These are phyloP conservation scores for Hypercompe scribonia DNA, from an alignment of 2,888 invertebrate species.

Conservation along the genomic window DNA sequence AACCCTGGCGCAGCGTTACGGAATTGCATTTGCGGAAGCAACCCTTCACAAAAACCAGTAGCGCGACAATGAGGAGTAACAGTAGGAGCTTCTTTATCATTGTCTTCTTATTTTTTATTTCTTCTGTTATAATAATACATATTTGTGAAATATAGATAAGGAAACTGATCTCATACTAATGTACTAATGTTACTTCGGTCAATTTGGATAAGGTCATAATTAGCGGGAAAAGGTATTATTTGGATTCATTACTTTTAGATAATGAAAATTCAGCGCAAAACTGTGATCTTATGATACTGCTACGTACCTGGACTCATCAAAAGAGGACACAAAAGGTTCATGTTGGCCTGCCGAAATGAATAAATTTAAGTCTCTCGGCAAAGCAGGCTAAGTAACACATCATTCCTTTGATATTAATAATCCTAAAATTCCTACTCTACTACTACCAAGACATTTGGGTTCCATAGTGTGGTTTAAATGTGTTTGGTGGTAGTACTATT, in stretches of 20 bases:
- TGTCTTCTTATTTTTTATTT: background rate
- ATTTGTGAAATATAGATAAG: background rate
- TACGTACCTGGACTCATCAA: background rate
- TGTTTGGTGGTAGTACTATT: background rate
- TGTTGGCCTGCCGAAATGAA: too few species aligned
- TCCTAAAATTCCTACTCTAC: background rate
- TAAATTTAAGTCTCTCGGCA: too few species aligned
- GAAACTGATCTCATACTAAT: too few species aligned
- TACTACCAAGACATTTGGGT: background rate
- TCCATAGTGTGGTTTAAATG: background rate
- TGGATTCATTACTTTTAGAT: background rate
- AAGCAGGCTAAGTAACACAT: too few species aligned
- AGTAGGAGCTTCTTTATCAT: slow-evolving; percentile 2
- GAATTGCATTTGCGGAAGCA: background rate
- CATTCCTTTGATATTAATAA: background rate
- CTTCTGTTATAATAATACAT: background rate
- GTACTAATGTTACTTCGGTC: background rate
- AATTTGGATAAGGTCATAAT: background rate
- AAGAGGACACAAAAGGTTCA: background rate
- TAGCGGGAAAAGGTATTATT: background rate
- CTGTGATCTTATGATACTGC: too few species aligned
- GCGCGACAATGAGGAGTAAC: background rate
- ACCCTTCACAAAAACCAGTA: background rate
- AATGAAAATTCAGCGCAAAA: background rate
- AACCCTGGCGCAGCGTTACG: background rate